Evolutionary conservation across 2,113 vertebrate genomes (phyloP).

Genomic region (Guaruba guarouba): DNA sequence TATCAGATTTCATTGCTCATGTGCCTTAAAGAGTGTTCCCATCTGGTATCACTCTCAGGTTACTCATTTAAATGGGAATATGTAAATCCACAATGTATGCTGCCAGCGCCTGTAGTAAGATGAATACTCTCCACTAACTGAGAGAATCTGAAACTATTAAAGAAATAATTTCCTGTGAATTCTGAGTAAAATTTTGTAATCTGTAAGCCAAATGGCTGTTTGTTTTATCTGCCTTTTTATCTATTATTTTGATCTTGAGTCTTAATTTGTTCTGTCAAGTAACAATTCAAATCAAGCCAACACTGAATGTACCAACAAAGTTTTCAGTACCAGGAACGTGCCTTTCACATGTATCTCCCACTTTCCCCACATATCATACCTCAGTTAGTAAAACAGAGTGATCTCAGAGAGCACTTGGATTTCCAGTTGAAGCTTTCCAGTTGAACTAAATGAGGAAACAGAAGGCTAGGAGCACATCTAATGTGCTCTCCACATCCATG

Average conservation of each 20-base stretch:
- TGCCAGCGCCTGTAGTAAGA: background rate
- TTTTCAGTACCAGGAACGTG: fast-evolving
- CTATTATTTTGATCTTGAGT: background rate
- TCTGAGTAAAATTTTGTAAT: background rate
- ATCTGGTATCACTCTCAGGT: background rate
- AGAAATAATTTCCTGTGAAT: background rate
- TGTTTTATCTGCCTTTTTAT: background rate
- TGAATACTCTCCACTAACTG: background rate
- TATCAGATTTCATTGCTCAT: background rate
- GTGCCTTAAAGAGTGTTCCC: background rate
- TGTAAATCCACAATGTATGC: background rate
- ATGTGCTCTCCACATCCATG: background rate
- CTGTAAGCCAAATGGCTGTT: background rate
- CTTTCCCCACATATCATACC: background rate
- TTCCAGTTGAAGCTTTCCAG: background rate
- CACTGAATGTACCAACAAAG: background rate
- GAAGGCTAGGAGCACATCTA: background rate
- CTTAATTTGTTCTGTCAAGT: background rate
- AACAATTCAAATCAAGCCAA: background rate
- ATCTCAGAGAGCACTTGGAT: background rate
- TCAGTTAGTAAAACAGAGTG: background rate
- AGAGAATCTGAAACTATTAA: background rate
- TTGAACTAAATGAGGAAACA: background rate
- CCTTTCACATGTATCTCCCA: background rate
- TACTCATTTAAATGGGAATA: background rate